phyloP scores from a whole-genome alignment of 2,113 vertebrate species.

The Balaeniceps rex region DNA sequence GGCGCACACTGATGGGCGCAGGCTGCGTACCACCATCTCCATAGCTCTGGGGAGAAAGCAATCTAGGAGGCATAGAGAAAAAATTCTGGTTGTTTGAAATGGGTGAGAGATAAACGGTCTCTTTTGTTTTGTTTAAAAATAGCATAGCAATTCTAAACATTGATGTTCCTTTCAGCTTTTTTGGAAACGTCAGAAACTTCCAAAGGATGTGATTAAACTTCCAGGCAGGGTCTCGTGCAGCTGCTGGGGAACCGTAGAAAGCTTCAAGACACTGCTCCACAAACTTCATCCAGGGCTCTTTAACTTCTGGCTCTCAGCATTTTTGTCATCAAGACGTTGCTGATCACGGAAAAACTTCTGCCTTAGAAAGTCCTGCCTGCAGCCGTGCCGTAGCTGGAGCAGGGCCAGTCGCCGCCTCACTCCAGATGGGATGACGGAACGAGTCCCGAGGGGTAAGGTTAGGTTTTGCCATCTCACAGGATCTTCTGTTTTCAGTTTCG shows the following conservation, averaged over 20 bases:
- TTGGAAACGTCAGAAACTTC: background rate
- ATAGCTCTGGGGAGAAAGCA: background rate
- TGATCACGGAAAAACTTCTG: background rate
- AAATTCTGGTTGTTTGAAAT: background rate
- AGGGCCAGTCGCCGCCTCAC: fast-evolving
- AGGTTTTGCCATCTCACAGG: background rate
- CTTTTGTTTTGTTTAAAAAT: background rate
- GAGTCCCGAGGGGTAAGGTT: background rate
- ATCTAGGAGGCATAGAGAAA: background rate
- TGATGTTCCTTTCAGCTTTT: background rate
- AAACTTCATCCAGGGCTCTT: background rate
- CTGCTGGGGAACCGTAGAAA: background rate
- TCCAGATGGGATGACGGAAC: background rate
- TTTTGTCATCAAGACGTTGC: background rate
- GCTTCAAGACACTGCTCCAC: background rate
- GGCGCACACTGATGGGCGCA: fast-evolving
- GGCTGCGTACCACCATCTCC: background rate
- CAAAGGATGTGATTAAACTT: constrained; percentile 17
- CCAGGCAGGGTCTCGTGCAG: background rate
- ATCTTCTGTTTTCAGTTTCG: background rate
- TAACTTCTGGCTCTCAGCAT: fast-evolving
- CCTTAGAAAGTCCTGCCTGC: background rate
- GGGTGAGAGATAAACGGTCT: background rate
- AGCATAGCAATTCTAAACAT: background rate
- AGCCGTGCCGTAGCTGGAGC: background rate